Evolutionary conservation across 2,888 invertebrate genomes (phyloP).

Genomic region (Melieria omissa): DNA sequence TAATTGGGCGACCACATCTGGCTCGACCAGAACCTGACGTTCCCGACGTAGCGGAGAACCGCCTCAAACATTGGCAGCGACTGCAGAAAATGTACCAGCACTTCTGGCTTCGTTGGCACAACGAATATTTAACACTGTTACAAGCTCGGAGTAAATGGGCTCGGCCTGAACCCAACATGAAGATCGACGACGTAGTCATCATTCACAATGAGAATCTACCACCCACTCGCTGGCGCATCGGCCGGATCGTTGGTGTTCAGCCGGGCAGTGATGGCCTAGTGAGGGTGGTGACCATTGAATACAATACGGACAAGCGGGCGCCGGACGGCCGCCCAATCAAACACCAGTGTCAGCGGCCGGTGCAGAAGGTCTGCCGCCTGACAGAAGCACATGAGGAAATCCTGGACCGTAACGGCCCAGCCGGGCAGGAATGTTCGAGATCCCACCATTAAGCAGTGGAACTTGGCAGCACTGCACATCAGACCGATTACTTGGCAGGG

Average conservation of each 20-base stretch:
- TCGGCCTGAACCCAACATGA: not conserved
- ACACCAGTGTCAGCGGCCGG: slow-evolving; percentile 19
- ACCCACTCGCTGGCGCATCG: slow-evolving; percentile 7
- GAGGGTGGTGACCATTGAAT: not conserved
- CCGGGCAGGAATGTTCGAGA: not conserved
- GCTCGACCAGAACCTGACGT: not conserved
- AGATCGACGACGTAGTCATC: not conserved
- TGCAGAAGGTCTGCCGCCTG: slow-evolving; percentile 13
- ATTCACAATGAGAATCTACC: slow-evolving; percentile 9
- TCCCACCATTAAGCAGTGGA: too few relatives aligned
- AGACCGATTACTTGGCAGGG: too few relatives aligned
- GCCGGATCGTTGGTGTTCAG: not conserved
- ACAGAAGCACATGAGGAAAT: not conserved
- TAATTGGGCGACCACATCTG: slow-evolving; percentile 7
- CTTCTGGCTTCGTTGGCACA: slow-evolving; percentile 1
- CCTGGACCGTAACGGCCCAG: slow-evolving; percentile 12
- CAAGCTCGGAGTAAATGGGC: slow-evolving; percentile 2
- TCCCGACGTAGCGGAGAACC: not conserved
- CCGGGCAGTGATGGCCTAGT: slow-evolving; percentile 15
- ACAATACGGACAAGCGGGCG: slow-evolving; percentile 10
- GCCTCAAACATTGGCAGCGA: not conserved
- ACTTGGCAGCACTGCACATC: too few relatives aligned
- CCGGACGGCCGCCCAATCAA: slow-evolving; percentile 1
- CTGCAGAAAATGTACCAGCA: not conserved
- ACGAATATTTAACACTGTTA: not conserved